Percentiles rank a stretch among this genome's conserved stretches.
phyloP scores from a whole-genome alignment of 1,140 invertebrate species.

The Lasioglossum albipes region DNA sequence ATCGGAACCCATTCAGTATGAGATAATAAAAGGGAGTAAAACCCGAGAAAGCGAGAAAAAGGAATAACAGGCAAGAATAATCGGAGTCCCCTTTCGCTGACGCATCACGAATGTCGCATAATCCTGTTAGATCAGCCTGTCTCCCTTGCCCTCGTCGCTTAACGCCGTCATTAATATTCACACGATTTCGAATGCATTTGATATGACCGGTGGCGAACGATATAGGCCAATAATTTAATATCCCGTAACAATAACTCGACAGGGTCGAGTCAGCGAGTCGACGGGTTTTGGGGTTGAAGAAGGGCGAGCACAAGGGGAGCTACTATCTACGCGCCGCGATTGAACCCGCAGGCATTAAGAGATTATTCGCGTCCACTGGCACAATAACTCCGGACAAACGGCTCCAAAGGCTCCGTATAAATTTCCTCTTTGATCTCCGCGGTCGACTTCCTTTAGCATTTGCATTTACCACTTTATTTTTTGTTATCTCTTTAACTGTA shows the following conservation, averaged over 20 bases:
- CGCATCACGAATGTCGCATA: constrained; percentile 32
- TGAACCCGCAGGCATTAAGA: constrained; percentile 33
- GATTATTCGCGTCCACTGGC: constrained; percentile 47
- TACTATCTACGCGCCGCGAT: constrained; percentile 9
- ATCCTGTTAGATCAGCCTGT: constrained; percentile 26
- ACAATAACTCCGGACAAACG: not conserved
- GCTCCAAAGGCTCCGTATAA: not conserved
- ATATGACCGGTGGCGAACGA: constrained; percentile 41
- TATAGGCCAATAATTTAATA: constrained; percentile 59
- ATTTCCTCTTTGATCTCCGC: not conserved
- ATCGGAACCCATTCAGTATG: too few relatives aligned
- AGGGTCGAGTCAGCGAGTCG: constrained; percentile 3
- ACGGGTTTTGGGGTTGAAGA: constrained; percentile 3
- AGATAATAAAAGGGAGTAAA: too few relatives aligned
- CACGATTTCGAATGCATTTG: constrained; percentile 49
- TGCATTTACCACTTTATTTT: constrained; percentile 1
- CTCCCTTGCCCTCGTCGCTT: constrained; percentile 12
- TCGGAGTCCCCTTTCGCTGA: not conserved
- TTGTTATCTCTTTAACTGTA: not conserved
- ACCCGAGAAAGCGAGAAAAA: too few relatives aligned
- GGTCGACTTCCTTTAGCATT: constrained; percentile 5
- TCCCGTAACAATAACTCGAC: constrained; percentile 39
- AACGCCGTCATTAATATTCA: constrained; percentile 59
- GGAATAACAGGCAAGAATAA: not conserved
- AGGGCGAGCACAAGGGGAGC: constrained; percentile 6